phyloP scores from a whole-genome alignment of 2,113 vertebrate genomes.

The Furnarius figulus region DNA sequence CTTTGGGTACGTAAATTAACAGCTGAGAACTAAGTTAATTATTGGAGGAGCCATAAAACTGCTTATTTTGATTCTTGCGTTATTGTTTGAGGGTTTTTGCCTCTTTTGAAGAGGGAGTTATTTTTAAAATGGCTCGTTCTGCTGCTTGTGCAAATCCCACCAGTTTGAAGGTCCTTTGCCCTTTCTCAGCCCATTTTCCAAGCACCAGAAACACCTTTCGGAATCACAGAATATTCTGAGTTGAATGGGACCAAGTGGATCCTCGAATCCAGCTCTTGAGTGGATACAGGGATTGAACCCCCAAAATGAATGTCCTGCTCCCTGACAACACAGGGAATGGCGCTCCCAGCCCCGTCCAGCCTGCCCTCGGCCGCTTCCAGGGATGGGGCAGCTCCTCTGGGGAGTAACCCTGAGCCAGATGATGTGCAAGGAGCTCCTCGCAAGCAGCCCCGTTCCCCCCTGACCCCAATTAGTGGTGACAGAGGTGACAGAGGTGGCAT shows the following conservation, averaged over 20 bases:
- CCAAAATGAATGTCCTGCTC: accelerated
- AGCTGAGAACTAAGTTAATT: constrained; percentile 7
- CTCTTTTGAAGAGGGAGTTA: background rate
- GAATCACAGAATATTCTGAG: background rate
- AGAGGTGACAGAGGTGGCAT: background rate
- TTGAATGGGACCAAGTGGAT: no score
- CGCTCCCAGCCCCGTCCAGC: background rate
- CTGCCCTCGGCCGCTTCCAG: background rate
- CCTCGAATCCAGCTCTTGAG: background rate
- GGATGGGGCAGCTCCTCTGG: background rate
- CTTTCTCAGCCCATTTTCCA: no score
- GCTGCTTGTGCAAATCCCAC: background rate
- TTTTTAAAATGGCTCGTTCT: background rate
- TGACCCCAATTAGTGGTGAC: accelerated
- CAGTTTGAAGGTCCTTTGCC: no score
- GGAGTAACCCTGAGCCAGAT: accelerated
- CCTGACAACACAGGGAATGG: accelerated
- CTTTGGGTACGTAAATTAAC: background rate
- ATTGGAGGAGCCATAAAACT: background rate
- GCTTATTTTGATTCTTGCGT: constrained; percentile 1
- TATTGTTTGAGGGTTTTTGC: background rate
- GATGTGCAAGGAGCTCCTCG: background rate
- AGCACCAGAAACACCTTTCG: no score
- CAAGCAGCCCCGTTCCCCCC: background rate
- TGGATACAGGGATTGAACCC: background rate